A percentile compares a stretch with the other conserved stretches of the same genome.
These are phyloP conservation scores for Ochropacha duplaris DNA, from an alignment of 2,888 invertebrate species.

Conservation along the genomic window DNA sequence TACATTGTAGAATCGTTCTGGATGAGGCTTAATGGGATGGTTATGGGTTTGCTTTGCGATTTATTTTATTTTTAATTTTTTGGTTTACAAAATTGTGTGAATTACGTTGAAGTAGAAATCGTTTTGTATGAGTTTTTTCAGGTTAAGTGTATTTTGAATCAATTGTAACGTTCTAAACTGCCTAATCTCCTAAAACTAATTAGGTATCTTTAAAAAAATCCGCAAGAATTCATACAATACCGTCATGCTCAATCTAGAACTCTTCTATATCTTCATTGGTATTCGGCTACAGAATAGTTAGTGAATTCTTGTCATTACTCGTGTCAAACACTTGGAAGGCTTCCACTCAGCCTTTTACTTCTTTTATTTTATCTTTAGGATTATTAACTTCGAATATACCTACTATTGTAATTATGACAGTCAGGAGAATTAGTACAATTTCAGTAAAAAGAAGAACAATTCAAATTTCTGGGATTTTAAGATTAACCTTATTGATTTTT, in stretches of 20 bases:
- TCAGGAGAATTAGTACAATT: too few relatives aligned
- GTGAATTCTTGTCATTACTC: slow-evolving; percentile 55
- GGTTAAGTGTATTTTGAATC: too few relatives aligned
- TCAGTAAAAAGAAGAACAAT: neutral
- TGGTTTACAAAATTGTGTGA: neutral
- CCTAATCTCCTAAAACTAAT: too few relatives aligned
- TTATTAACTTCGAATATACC: neutral
- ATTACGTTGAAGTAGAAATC: too few relatives aligned
- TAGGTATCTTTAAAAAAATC: too few relatives aligned
- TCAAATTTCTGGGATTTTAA: too few relatives aligned
- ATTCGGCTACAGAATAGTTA: slow-evolving; percentile 39
- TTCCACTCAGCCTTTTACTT: slow-evolving; percentile 35
- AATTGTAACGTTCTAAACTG: too few relatives aligned
- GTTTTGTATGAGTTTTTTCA: too few relatives aligned
- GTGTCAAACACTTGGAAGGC: slow-evolving; percentile 49
- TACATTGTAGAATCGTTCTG: slow-evolving; percentile 18
- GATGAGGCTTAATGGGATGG: slow-evolving; percentile 17
- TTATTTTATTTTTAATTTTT: neutral
- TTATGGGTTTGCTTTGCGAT: neutral
- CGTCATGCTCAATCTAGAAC: slow-evolving; percentile 8
- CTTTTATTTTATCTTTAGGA: slow-evolving; percentile 21
- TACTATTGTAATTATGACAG: neutral
- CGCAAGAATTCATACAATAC: too few relatives aligned
- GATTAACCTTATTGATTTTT: too few relatives aligned
- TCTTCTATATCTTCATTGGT: slow-evolving; percentile 2